Percentiles rank a stretch among this genome's conserved stretches.
These are phyloP conservation scores for Pentamera pediparva DNA, from an alignment of 53 echinoderm and acorn worm genomes.

Conservation along the genomic window DNA sequence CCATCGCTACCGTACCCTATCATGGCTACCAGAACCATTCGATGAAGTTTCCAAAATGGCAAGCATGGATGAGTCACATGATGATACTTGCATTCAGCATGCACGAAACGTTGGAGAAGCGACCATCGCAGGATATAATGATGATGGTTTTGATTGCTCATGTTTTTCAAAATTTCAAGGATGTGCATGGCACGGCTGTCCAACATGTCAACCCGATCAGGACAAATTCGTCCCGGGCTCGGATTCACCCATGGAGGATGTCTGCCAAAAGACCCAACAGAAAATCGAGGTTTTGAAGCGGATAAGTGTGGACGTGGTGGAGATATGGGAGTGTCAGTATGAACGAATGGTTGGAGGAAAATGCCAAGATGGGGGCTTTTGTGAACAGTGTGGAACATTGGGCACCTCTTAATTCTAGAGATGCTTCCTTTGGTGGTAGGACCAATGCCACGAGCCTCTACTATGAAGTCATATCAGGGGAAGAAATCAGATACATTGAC, in stretches of 20 bases:
- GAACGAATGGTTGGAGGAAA: conserved; percentile 6
- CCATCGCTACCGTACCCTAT: conserved; percentile 21
- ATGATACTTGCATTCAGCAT: conserved; percentile 21
- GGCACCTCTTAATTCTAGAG: conserved; percentile 35
- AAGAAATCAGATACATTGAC: conserved; percentile 47
- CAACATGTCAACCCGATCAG: conserved; percentile 1
- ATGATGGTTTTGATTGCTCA: not conserved
- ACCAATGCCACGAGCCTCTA: conserved; percentile 28
- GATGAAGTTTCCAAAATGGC: not conserved
- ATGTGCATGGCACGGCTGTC: too few species aligned
- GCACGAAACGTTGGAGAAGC: conserved; percentile 43
- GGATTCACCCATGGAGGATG: not conserved
- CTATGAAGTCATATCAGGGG: conserved; percentile 15
- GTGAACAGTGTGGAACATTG: not conserved
- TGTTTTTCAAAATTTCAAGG: conserved; percentile 37
- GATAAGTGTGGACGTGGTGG: not conserved
- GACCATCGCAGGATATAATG: not conserved
- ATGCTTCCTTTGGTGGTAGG: conserved; percentile 40
- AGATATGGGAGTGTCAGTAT: conserved; percentile 43
- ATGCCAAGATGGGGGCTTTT: not conserved
- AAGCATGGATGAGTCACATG: conserved; percentile 5
- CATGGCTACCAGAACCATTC: conserved; percentile 32
- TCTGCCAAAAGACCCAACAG: not conserved
- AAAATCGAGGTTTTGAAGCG: not conserved
- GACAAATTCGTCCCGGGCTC: not conserved